phyloP scores from a whole-genome alignment of 2,113 vertebrate genomes.

The Steatornis caripensis region DNA sequence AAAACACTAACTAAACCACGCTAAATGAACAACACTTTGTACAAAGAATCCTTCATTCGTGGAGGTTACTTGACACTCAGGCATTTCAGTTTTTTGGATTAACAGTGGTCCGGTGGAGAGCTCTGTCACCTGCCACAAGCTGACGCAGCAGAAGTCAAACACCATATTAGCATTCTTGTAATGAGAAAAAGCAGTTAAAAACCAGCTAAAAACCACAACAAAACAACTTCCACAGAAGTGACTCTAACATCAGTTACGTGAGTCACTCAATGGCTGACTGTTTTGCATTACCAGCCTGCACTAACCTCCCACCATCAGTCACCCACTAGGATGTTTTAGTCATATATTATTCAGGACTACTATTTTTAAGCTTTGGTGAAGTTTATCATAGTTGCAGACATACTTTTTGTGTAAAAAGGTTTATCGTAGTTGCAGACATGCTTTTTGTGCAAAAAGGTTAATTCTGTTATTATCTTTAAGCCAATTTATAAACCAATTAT shows the following conservation, averaged over 20 bases:
- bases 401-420: neutral
- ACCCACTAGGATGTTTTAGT: neutral
- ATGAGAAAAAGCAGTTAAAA: neutral
- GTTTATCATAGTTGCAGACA: neutral
- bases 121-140: neutral
- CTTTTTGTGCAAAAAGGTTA: neutral
- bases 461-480: neutral
- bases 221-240: neutral
- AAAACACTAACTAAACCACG: neutral
- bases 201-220: neutral
- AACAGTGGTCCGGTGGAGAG: fast-evolving
- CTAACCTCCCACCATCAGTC: neutral
- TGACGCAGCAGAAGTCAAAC: neutral
- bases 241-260: neutral
- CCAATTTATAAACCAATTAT: constrained; percentile 23
- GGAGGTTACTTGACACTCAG: neutral
- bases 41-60: neutral
- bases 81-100: neutral
- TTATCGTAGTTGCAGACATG: neutral
- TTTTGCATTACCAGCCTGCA: neutral
- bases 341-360: neutral
- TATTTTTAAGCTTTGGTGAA: neutral
- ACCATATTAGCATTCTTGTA: fast-evolving
- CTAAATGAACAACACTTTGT: neutral
- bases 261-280: neutral